Base-by-base conservation (phyloP, 1,140 invertebrate species). In the Dermatophagoides farinae region DNA sequence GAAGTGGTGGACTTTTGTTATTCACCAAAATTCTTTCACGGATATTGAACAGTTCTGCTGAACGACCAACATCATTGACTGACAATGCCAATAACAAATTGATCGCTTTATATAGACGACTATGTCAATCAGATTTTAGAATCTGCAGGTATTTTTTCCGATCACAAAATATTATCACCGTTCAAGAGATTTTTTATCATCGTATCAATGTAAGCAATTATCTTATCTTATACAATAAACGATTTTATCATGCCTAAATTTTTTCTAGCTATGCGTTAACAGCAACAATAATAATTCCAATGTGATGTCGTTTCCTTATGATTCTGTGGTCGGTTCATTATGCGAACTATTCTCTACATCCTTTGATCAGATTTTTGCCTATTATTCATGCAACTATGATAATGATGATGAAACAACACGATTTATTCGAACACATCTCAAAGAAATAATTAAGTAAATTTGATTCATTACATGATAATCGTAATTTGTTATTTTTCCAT, bases 161-260 rank as follows among this genome's bases (percentile, higher is more conserved):
- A 57, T 82, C 80, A 62, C 85, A 85, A 68, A 79, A 80, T 68
- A 76, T 84, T 61, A 76, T 78, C 12, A 70, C 74, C 16, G 71
- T 82, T 44, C 68, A 85, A 16, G 84, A 86, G 71, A 73, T 84
- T 25, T 72, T 84, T 1, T 74, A 81, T 58, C 77, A 80, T 55
- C 75, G 79, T 65, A 71, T 85, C 46, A 78, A 79, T 71, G 82
- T 84, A 75, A 77, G 77, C 70, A 44, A 44, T 54, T 38, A 20
- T 62, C 39, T 50, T 41, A 39, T 41, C 8, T 41, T 50, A 50
- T n/a, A n/a, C n/a, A n/a, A n/a, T n/a, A n/a, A n/a, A n/a, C n/a
- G 16, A 0, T 23, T 50, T 23, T 60, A 39, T 43, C 16, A 14
- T 16, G 23, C 6, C 10, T 60, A 18, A 31, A 49, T 6, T 8